A percentile compares a stretch with the other conserved stretches of the same genome.
Conservation (phyloP, 2,797 vertebrate genomes). For the Cercopithecus mitis region DNA sequence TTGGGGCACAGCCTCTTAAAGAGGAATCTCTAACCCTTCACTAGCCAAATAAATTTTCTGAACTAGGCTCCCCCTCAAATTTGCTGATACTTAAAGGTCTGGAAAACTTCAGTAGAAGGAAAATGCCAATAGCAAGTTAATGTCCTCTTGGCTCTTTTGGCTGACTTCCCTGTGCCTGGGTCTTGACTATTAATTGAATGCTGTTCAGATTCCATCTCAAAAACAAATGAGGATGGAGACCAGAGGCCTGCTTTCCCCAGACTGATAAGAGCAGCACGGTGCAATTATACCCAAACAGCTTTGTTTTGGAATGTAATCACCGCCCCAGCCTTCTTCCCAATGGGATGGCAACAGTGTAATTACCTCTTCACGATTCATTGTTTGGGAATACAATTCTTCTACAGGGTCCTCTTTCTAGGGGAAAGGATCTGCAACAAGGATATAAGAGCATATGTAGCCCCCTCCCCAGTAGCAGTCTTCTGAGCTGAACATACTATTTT, state of each 20-base stretch:
- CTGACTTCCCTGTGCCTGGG: slow-evolving; percentile 73
- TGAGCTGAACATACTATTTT: slow-evolving; percentile 49
- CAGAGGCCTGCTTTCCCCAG: slow-evolving; percentile 71
- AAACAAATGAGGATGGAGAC: slow-evolving; percentile 74
- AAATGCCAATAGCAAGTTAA: slow-evolving; percentile 57
- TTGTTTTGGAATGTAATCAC: slow-evolving; percentile 73
- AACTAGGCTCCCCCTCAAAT: slow-evolving; percentile 53
- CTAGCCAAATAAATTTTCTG: slow-evolving; percentile 30
- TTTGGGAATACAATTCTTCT: slow-evolving; percentile 73
- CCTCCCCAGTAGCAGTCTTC: background rate
- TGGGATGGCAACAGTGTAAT: slow-evolving; percentile 73
- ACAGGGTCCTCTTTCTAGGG: slow-evolving; percentile 2
- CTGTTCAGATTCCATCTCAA: slow-evolving; percentile 65
- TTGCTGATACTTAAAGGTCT: slow-evolving; percentile 33
- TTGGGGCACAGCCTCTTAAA: background rate
- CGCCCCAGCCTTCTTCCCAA: slow-evolving; percentile 75
- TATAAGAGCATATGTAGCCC: slow-evolving; percentile 10
- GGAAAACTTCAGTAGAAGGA: slow-evolving; percentile 47
- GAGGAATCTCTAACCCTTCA: background rate
- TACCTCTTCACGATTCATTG: slow-evolving; percentile 74
- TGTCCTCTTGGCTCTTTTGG: slow-evolving; percentile 59
- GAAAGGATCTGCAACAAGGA: slow-evolving; percentile 43
- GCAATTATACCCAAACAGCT: slow-evolving; percentile 71
- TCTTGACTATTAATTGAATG: slow-evolving; percentile 75
- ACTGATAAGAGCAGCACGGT: slow-evolving; percentile 71